Evolutionary conservation across 1,140 invertebrate genomes (phyloP).

Genomic region (Trinorchestia longiramus): DNA sequence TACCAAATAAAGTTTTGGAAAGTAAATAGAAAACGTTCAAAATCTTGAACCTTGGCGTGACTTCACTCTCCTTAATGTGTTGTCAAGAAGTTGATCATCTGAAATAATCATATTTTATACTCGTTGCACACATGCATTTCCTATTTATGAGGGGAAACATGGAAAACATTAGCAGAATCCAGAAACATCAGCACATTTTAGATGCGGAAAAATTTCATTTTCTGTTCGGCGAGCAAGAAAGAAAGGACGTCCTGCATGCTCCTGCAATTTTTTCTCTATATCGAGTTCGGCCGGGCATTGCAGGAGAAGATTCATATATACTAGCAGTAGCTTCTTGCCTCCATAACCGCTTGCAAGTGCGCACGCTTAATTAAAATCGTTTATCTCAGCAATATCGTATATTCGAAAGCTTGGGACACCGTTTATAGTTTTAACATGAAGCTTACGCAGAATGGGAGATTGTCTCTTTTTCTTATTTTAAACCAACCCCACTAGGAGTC

Average conservation of each 20-base stretch:
- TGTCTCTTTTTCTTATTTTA: conserved; percentile 50
- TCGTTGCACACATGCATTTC: neutral
- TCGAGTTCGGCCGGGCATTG: neutral
- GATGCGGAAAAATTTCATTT: neutral
- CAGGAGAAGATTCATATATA: conserved; percentile 37
- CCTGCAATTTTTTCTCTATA: conserved; percentile 11
- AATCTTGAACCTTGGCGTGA: neutral
- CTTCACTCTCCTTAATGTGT: neutral
- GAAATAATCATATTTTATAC: neutral
- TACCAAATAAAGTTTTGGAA: neutral
- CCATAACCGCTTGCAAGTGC: conserved; percentile 42
- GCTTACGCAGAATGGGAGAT: conserved; percentile 52
- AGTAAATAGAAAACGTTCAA: neutral
- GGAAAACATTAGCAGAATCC: neutral
- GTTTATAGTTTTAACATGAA: conserved; percentile 55
- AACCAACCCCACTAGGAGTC: conserved; percentile 52
- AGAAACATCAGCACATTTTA: neutral
- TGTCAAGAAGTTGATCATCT: neutral
- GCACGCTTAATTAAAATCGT: conserved; percentile 54
- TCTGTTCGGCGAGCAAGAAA: neutral
- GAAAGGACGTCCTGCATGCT: neutral
- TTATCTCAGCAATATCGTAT: conserved; percentile 53
- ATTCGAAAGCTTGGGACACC: conserved; percentile 54
- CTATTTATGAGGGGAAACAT: neutral
- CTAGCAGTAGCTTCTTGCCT: conserved; percentile 53